Percentiles rank a stretch among this genome's conserved stretches.
These are phyloP conservation scores for Nesidiocoris tenuis DNA, from an alignment of 2,888 invertebrate genomes.

Conservation along the genomic window DNA sequence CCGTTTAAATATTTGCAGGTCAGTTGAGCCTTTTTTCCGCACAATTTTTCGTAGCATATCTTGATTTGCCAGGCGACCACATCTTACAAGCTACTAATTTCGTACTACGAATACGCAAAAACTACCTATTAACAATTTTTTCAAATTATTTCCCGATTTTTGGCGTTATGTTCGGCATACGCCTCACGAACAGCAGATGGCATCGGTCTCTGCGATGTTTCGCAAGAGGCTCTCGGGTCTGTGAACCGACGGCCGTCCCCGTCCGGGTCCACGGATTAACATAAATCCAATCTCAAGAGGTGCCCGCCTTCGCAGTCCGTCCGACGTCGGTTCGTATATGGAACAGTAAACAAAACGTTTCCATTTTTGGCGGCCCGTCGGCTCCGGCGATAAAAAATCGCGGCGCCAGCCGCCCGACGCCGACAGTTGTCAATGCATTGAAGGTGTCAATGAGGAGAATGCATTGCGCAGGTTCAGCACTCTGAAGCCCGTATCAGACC, in stretches of 20 bases:
- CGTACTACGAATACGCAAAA: too few relatives aligned
- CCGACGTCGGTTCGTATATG: constrained; percentile 15
- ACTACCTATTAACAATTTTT: too few relatives aligned
- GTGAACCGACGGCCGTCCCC: neutral
- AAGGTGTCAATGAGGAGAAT: neutral
- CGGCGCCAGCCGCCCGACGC: constrained; percentile 2
- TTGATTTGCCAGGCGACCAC: too few relatives aligned
- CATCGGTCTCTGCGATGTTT: neutral
- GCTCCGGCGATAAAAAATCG: constrained; percentile 13
- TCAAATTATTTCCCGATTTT: too few relatives aligned
- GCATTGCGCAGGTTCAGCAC: too few relatives aligned
- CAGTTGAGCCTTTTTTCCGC: too few relatives aligned
- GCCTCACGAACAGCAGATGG: constrained; percentile 29
- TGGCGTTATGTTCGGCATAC: neutral
- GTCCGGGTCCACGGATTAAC: constrained; percentile 21
- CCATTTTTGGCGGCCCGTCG: constrained; percentile 29
- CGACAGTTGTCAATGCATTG: too few relatives aligned
- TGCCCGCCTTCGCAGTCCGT: neutral
- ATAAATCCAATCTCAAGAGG: constrained; percentile 25
- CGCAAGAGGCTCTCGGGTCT: constrained; percentile 22
- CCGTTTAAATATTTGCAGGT: too few relatives aligned
- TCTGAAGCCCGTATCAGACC: too few relatives aligned
- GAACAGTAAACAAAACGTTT: constrained; percentile 31
- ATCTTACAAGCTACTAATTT: too few relatives aligned
- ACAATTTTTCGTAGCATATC: too few relatives aligned